Evolutionary conservation across 2,888 invertebrate species (phyloP).

Genomic region (Mythimna pallens): DNA sequence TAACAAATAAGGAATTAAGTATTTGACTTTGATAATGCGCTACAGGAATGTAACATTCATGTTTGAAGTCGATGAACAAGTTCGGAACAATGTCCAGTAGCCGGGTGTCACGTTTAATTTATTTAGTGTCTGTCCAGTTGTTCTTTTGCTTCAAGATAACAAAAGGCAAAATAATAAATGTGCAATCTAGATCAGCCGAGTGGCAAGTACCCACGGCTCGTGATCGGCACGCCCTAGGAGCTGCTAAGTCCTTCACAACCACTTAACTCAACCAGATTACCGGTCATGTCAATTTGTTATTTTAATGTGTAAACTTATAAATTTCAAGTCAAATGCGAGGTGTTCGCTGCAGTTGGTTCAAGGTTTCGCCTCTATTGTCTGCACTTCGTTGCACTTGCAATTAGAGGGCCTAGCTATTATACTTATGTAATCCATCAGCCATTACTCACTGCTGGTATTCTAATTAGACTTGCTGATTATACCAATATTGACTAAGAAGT

Average conservation of each 20-base stretch:
- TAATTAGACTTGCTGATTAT: slow-evolving; percentile 65
- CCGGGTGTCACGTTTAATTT: slow-evolving; percentile 66
- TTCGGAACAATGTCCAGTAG: slow-evolving; percentile 63
- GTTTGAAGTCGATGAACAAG: slow-evolving; percentile 47
- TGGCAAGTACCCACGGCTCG: slow-evolving; percentile 74
- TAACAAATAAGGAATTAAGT: slow-evolving; percentile 50
- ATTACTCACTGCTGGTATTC: slow-evolving; percentile 65
- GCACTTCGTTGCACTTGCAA: slow-evolving; percentile 74
- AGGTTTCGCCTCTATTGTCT: slow-evolving; percentile 80
- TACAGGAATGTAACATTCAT: slow-evolving; percentile 48
- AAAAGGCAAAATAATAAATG: slow-evolving; percentile 79
- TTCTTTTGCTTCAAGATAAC: slow-evolving; percentile 74
- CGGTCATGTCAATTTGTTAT: slow-evolving; percentile 83
- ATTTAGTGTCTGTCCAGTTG: slow-evolving; percentile 64
- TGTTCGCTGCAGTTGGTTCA: slow-evolving; percentile 74
- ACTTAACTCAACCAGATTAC: slow-evolving; percentile 80
- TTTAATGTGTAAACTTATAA: slow-evolving; percentile 82
- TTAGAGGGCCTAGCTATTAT: slow-evolving; percentile 76
- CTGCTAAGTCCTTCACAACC: slow-evolving; percentile 81
- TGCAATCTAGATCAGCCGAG: slow-evolving; percentile 73
- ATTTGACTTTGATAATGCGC: slow-evolving; percentile 45
- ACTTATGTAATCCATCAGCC: slow-evolving; percentile 62
- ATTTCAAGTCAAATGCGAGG: slow-evolving; percentile 75
- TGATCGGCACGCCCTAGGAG: slow-evolving; percentile 86
- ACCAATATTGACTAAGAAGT: slow-evolving; percentile 28